Percentiles rank a stretch among this genome's conserved stretches.
Evolutionary conservation across 2,888 invertebrate species (phyloP).

Genomic region (Salticus scenicus): DNA sequence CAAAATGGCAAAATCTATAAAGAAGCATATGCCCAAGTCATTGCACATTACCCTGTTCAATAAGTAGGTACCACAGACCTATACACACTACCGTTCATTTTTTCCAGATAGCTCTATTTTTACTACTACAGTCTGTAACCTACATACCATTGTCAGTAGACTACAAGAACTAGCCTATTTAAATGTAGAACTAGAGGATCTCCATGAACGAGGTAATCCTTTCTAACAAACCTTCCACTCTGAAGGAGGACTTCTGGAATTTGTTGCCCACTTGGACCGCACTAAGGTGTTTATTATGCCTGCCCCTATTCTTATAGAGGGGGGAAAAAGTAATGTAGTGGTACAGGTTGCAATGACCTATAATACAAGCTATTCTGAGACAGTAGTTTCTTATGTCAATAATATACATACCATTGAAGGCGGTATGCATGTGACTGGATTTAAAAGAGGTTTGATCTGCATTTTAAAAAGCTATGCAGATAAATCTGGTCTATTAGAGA

Average conservation of each 20-base stretch:
- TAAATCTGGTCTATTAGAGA: no score
- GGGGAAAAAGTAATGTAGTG: neutral
- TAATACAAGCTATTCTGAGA: neutral
- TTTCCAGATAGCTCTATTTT: no score
- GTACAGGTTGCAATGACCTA: neutral
- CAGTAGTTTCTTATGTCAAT: no score
- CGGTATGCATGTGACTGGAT: no score
- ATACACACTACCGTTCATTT: no score
- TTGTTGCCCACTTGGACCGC: neutral
- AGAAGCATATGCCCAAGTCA: no score
- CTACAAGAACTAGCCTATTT: constrained; percentile 20
- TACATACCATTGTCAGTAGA: neutral
- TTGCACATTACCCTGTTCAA: no score
- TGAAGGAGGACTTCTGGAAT: neutral
- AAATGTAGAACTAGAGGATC: constrained; percentile 1
- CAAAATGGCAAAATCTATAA: no score
- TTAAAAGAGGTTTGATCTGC: no score
- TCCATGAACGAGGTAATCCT: neutral
- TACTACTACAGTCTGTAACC: constrained; percentile 9
- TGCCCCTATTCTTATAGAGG: neutral
- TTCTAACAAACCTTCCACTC: neutral
- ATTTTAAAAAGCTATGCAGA: no score
- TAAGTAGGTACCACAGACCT: no score
- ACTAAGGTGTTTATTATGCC: neutral
- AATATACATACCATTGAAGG: no score